These are phyloP conservation scores for Aphidius colemani DNA, from an alignment of 2,888 invertebrate species.

Conservation along the genomic window DNA sequence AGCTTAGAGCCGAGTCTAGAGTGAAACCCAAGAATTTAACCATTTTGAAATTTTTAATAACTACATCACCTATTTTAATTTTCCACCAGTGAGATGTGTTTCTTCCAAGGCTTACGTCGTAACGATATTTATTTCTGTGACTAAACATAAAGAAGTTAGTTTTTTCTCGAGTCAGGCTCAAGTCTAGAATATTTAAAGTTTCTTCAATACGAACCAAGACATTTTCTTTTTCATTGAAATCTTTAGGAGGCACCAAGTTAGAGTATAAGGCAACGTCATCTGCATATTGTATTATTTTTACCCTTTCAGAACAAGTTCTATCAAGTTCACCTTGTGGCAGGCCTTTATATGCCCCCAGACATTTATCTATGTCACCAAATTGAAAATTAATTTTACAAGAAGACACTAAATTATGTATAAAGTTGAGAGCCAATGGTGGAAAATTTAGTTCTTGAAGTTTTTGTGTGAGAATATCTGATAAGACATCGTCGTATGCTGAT, in stretches of 20 bases:
- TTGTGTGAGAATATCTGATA: too few relatives aligned
- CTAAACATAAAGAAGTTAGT: too few relatives aligned
- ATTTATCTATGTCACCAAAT: constrained; percentile 20
- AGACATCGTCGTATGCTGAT: too few relatives aligned
- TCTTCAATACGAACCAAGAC: too few relatives aligned
- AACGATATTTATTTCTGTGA: neutral
- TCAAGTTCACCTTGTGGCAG: constrained; percentile 26
- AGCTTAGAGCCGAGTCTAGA: neutral
- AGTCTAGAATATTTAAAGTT: too few relatives aligned
- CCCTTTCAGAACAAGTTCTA: too few relatives aligned
- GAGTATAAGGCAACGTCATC: neutral
- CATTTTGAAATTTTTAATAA: constrained; percentile 17
- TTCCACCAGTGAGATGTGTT: neutral
- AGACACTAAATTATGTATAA: constrained; percentile 19
- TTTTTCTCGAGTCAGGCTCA: too few relatives aligned
- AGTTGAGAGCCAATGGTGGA: neutral
- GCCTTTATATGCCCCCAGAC: constrained; percentile 4
- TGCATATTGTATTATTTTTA: neutral
- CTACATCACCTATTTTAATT: constrained; percentile 14
- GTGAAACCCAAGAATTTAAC: neutral
- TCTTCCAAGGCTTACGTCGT: too few relatives aligned
- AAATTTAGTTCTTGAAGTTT: too few relatives aligned
- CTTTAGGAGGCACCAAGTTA: neutral
- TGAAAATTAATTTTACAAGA: constrained; percentile 1
- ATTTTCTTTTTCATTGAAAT: too few relatives aligned